Conservation (phyloP, 2,797 vertebrate species). For the Manis javanica region DNA sequence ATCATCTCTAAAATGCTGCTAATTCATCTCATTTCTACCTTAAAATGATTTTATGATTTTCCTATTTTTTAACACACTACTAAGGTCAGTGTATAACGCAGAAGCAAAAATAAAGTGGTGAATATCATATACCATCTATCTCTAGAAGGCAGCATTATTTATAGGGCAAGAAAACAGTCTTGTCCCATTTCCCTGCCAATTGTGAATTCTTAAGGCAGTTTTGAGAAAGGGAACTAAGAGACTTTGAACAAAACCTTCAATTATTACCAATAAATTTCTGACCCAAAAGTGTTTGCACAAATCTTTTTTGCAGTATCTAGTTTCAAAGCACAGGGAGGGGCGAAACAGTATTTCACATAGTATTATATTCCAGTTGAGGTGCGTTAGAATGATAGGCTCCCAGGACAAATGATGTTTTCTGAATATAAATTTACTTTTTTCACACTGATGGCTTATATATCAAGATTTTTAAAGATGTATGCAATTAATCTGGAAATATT, state of each 20-base stretch:
- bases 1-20: background rate
- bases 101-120: background rate
- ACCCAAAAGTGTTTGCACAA: background rate
- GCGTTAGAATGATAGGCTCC: background rate
- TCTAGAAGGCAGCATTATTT: background rate
- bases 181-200: background rate
- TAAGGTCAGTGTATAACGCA: background rate
- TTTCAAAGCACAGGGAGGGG: slow-evolving; percentile 22
- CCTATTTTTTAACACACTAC: background rate
- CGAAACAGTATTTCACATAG: background rate
- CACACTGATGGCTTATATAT: background rate
- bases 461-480: slow-evolving; percentile 29
- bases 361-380: background rate
- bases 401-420: background rate
- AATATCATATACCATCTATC: background rate
- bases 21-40: background rate
- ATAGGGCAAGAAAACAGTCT: background rate
- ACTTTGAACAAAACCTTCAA: background rate
- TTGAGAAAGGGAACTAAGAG: slow-evolving; percentile 1
- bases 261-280: background rate
- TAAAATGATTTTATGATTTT: background rate
- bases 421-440: background rate
- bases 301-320: background rate
- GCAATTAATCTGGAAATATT: slow-evolving; percentile 24
- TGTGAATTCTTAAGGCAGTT: slow-evolving; percentile 21